Base-by-base conservation (phyloP, 1,140 invertebrate genomes). In the Camponotus vicinus region DNA sequence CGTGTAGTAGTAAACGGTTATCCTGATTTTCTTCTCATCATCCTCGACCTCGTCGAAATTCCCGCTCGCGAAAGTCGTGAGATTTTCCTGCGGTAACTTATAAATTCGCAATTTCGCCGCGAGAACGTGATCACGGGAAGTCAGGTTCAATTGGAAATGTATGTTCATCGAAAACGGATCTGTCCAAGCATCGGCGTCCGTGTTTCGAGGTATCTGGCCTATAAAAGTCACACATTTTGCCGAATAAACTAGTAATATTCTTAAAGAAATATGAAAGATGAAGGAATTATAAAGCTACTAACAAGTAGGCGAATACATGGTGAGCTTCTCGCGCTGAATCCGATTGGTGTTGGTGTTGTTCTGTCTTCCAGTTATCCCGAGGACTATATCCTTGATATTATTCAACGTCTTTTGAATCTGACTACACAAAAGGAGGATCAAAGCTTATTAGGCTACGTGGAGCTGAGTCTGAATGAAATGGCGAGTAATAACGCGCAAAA, bases 1-100 rank as follows among this genome's bases (percentile, higher is more conserved):
- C 4, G 95, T 96, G 88, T 97, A 97, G 91, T 95, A 96, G 82
- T 96, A 97, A 13, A 96, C 95, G 0, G 96, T 96, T 85, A 97
- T 95, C 79, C 96, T 94, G 49, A 97, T 95, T 80, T 96, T 95
- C 87, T 96, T 96, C 32, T 96, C 96, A 27, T 96, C 96, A 18
- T 93, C 93, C 6, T 95, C 94, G 42, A 93, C 94, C 59, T 86
- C 88, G 32, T 93, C 93, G 61, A 92, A 92, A 32, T 79, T 88
- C 6, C 85, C 69, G 59, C 87, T 90, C 3, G 80, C 90, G 6
- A 76, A 88, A 9, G 85, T 82, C 0, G 93, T 93, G 3, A 91
- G 63, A 75, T 93, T 95, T 57, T 95, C 93, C 86, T 95, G 94
- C 4, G 95, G 95, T 18, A 96, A 87, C 82, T 96, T 95, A 85